These are phyloP conservation scores for Capromys pilorides DNA, from an alignment of 2,797 vertebrate species.

Conservation along the genomic window DNA sequence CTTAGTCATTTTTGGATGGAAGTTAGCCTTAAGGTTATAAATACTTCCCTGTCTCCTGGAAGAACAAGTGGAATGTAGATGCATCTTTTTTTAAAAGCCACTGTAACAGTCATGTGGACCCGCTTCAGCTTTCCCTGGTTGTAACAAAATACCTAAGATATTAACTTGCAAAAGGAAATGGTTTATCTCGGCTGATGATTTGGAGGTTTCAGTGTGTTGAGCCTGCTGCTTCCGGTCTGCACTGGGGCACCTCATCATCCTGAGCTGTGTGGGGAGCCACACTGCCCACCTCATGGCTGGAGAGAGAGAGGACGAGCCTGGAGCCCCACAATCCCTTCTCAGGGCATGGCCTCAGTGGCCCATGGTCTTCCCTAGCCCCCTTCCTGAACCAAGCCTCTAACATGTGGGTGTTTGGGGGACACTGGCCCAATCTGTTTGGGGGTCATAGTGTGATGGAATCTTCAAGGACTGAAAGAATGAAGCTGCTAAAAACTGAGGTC, in stretches of 20 bases:
- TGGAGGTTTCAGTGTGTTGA: background rate
- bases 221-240: background rate
- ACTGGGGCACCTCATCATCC: background rate
- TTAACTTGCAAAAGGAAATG: background rate
- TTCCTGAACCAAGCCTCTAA: background rate
- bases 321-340: background rate
- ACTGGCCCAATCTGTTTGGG: background rate
- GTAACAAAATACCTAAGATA: background rate
- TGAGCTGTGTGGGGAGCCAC: too few relatives aligned
- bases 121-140: background rate
- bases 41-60: background rate
- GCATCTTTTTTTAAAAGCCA: background rate
- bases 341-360: background rate
- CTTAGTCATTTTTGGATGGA: slow-evolving; percentile 8
- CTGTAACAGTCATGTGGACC: background rate
- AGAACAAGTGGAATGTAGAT: background rate
- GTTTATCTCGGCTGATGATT: background rate
- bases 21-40: slow-evolving; percentile 6
- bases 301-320: background rate
- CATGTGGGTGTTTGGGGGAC: background rate
- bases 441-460: background rate
- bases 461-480: background rate
- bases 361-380: background rate
- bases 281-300: background rate
- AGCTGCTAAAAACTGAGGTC: background rate